Evolutionary conservation across 2,797 vertebrate genomes (phyloP), one percentile per base, ranked within the genome.

Genomic region (Furcifer pardalis): DNA sequence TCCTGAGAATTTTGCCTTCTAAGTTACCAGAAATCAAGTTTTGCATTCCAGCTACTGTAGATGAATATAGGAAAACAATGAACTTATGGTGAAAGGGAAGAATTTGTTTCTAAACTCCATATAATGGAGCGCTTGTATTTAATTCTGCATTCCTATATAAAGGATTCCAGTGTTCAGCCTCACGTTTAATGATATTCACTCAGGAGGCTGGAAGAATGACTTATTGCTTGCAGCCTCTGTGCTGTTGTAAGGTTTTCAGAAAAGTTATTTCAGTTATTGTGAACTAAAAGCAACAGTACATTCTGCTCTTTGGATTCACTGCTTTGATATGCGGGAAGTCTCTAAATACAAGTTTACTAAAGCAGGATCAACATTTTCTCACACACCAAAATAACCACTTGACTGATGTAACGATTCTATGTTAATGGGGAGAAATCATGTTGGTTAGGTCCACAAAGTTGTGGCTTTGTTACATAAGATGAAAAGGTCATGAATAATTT

Each of bases 111-210:
- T 82, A 78, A 30, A 89, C 74, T 85, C 94, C 88, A 13, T 88
- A 94, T 92, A 96, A 95, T 91, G 83, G 90, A 85, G 68, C 85
- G 0, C 85, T 95, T 96, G 94, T 96, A 83, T 92, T 92, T 90
- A 90, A 63, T 88, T 92, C 83, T 15, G 21, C 90, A 89, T 79
- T 77, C 83, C 19, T 87, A 87, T 91, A 93, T 94, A 94, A 95
- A 95, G 92, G 92, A 89, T 91, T 83, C 84, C 2, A 92, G 88
- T 96, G 95, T 96, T 93, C 85, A 81, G 83, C 76, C 40, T 86
- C 87, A 25, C 65, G 59, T 88, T 91, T 90, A 91, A 92, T 90
- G 91, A 95, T 94, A 91, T 90, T 92, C 90, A 92, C 87, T 91
- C 71, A 81, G 89, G 69, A 91, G 89, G 93, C 89, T 95, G 94